Conservation (phyloP, 2,888 invertebrate species). For the Lumbricus terrestris region DNA sequence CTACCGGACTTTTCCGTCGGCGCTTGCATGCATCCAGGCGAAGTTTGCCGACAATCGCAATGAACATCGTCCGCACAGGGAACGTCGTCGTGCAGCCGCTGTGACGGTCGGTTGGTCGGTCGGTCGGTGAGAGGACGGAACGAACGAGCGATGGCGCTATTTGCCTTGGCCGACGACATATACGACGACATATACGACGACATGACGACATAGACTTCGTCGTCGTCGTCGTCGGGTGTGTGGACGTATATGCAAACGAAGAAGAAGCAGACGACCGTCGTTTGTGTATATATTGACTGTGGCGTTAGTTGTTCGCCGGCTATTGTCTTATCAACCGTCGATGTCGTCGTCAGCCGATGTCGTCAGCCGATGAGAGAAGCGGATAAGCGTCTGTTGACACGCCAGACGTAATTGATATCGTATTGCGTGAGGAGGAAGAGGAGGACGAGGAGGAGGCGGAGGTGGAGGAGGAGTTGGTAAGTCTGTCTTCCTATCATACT, state of each 20-base stretch:
- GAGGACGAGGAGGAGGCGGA: no score
- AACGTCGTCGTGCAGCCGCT: not conserved
- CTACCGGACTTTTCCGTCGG: not conserved
- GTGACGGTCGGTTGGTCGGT: no score
- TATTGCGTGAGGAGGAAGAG: not conserved
- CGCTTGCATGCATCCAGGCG: not conserved
- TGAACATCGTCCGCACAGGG: not conserved
- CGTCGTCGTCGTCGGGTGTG: no score
- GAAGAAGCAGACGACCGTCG: no score
- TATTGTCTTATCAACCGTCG: not conserved
- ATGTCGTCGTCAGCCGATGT: not conserved
- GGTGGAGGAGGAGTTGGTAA: no score
- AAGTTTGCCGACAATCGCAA: not conserved
- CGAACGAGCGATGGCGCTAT: not conserved
- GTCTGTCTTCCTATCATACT: not conserved
- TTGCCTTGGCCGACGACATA: not conserved
- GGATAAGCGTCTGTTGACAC: not conserved
- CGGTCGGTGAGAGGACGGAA: not conserved
- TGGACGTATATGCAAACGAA: no score
- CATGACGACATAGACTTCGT: no score
- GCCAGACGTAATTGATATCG: not conserved
- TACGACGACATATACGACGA: no score
- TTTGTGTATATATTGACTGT: constrained; percentile 3
- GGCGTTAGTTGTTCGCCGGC: not conserved
- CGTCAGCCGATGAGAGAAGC: not conserved